Evolutionary conservation across 1,140 invertebrate species (phyloP), one percentile per base, ranked within the genome.

Genomic region (Bacillus rossius): DNA sequence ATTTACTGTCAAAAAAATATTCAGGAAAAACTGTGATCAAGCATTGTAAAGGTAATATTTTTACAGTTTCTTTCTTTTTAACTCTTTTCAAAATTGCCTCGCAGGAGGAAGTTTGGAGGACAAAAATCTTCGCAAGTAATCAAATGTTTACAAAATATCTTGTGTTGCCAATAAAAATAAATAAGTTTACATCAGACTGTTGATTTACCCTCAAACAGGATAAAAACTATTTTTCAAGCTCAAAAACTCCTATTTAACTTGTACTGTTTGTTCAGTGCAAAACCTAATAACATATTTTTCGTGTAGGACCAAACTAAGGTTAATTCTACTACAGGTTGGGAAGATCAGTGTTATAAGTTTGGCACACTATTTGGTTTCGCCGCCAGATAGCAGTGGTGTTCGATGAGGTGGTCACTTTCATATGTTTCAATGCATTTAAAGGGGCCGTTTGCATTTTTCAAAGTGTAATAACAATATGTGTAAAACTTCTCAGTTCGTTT

Each of bases 251-350:
- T 23, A 50, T 29, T 51, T 57, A 37, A 50, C 25, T 57, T 25
- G 55, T 26, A 50, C 51, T 49, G 16, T 38, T 42, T 58, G 48
- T 58, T 40, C 47, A 58, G 34, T 14, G 52, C 16, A 37, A 25
- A 17, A 45, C 38, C 16, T 43, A 57, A 57, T 38, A 53, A 55
- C 29, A 42, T 58, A 23, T 58, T 58, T 52, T 58, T 49, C 8
- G 38, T 58, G 26, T 40, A 51, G 56, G 16, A 58, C 56, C 47
- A 58, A 58, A 58, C 16, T 41, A n/a, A n/a, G n/a, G n/a, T n/a
- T n/a, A n/a, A n/a, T n/a, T n/a, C n/a, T n/a, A n/a, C n/a, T n/a
- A n/a, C n/a, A n/a, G n/a, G n/a, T n/a, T n/a, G n/a, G n/a, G n/a
- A n/a, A n/a, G n/a, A n/a, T n/a, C n/a, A n/a, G n/a, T n/a, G n/a